phyloP scores from a whole-genome alignment of 2,113 vertebrate species.

The Carassius auratus region DNA sequence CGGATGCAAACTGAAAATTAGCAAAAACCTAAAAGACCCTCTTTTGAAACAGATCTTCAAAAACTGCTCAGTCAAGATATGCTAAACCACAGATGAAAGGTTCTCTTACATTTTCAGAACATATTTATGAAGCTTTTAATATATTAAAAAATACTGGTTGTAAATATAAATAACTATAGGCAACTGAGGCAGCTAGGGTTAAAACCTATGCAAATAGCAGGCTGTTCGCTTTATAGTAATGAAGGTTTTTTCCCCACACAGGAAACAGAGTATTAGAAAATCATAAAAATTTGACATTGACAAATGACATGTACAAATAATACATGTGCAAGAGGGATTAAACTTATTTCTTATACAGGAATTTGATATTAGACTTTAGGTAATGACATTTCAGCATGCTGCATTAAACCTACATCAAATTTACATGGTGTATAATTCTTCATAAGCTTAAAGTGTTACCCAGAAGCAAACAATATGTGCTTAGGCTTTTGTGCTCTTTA shows the following conservation, averaged over 20 bases:
- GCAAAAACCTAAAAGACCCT: neutral
- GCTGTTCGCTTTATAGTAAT: neutral
- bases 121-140: conserved; percentile 10
- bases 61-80: neutral
- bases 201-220: neutral
- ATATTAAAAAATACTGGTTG: neutral
- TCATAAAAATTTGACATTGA: conserved; percentile 32
- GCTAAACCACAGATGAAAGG: neutral
- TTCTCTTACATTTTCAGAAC: neutral
- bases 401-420: neutral
- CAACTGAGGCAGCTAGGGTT: neutral
- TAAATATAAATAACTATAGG: conserved; percentile 8
- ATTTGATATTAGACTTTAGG: conserved; percentile 7
- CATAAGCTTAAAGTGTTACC: neutral
- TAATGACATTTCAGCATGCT: conserved; percentile 29
- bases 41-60: neutral
- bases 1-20: neutral
- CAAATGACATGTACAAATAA: neutral
- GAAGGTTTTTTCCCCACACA: neutral
- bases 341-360: conserved; percentile 2
- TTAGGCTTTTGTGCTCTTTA: neutral
- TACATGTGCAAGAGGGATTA: conserved; percentile 18
- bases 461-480: neutral
- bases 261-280: conserved; percentile 36
- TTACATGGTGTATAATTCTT: neutral